Conservation (phyloP, 2,888 invertebrate species). For the Drosophila mulleri region DNA sequence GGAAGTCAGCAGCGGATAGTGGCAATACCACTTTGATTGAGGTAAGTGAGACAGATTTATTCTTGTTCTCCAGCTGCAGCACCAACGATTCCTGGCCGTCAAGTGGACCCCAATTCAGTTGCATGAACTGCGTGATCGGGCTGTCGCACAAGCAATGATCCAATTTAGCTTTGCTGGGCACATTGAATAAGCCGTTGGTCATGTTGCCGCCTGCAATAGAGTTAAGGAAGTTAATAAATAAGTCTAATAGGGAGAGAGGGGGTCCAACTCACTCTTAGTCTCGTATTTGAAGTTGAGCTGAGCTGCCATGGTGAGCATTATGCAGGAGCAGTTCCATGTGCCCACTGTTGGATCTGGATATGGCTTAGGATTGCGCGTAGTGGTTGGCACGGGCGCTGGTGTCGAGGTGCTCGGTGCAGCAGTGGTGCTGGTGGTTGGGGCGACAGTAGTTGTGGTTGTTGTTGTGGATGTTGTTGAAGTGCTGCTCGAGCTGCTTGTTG, state of each 20-base stretch:
- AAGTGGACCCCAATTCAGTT: conserved; percentile 80
- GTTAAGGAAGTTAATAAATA: background rate
- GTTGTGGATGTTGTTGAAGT: conserved; percentile 30
- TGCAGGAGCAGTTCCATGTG: conserved; percentile 88
- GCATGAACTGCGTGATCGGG: conserved; percentile 84
- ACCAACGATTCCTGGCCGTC: conserved; percentile 73
- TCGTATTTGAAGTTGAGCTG: conserved; percentile 87
- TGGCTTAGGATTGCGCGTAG: conserved; percentile 79
- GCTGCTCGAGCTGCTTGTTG: conserved; percentile 20
- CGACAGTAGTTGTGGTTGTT: conserved; percentile 8
- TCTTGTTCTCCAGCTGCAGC: conserved; percentile 85
- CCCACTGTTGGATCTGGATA: conserved; percentile 84
- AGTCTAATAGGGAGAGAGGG: no score
- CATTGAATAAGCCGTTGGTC: conserved; percentile 81
- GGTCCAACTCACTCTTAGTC: conserved; percentile 71
- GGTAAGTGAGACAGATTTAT: conserved; percentile 80
- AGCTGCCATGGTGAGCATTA: conserved; percentile 89
- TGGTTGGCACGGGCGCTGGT: conserved; percentile 77
- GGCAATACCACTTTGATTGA: conserved; percentile 75
- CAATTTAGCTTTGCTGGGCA: conserved; percentile 85
- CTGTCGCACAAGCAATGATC: conserved; percentile 84
- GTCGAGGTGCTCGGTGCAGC: conserved; percentile 62
- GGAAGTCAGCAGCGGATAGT: conserved; percentile 80
- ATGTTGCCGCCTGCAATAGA: conserved; percentile 75
- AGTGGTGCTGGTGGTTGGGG: conserved; percentile 27